phyloP scores from a whole-genome alignment of 2,113 vertebrate species.

The Oostethus manadensis region DNA sequence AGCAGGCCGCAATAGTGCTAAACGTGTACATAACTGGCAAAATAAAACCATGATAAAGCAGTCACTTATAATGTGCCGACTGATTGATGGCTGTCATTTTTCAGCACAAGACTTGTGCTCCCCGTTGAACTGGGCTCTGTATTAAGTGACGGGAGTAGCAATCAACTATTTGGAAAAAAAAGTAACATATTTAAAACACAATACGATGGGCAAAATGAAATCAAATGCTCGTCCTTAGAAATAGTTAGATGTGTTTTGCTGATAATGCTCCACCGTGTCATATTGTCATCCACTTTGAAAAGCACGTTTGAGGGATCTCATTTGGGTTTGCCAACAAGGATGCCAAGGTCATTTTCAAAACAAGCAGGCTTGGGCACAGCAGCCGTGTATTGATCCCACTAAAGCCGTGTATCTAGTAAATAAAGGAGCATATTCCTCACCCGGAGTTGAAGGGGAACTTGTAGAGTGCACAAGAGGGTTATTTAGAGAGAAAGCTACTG shows the following conservation, averaged over 20 bases:
- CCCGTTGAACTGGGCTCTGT: no score
- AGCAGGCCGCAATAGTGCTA: no score
- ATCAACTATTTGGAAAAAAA: no score
- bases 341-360: constrained; percentile 38
- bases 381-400: constrained; percentile 28
- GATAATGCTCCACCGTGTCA: constrained; percentile 17
- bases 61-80: no score
- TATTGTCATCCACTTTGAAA: constrained; percentile 18
- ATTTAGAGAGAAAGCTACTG: constrained; percentile 11
- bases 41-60: no score
- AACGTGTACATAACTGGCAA: no score
- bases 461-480: constrained; percentile 21
- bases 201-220: no score
- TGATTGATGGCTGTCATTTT: no score
- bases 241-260: not conserved
- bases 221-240: no score
- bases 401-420: constrained; percentile 14
- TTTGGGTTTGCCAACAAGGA: constrained; percentile 26
- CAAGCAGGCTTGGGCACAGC: constrained; percentile 26
- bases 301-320: not conserved
- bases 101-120: no score
- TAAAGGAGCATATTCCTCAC: constrained; percentile 7
- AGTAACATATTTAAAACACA: no score
- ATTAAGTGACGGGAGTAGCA: no score
- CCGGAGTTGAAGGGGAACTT: constrained; percentile 11